These are phyloP conservation scores for Drosophila vallismaia DNA, from an alignment of 2,888 invertebrate genomes.

Conservation along the genomic window DNA sequence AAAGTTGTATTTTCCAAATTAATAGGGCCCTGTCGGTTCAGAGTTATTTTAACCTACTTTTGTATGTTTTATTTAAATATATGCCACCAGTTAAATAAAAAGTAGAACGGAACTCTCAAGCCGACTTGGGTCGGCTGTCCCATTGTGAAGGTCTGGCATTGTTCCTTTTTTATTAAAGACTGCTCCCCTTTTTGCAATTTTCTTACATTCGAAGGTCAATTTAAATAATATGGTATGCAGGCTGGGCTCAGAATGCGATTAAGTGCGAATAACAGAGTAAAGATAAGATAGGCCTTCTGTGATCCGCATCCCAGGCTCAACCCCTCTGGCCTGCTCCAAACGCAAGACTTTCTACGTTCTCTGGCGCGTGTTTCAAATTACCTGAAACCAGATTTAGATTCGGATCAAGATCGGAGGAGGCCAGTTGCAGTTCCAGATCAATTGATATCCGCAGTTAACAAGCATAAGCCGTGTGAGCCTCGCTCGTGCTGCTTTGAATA, in stretches of 20 bases:
- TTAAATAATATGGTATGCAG: conserved; percentile 43
- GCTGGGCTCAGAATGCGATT: conserved; percentile 27
- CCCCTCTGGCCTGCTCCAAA: background rate
- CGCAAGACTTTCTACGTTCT: conserved; percentile 4
- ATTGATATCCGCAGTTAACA: conserved; percentile 38
- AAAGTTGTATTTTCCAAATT: conserved; percentile 32
- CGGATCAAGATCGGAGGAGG: background rate
- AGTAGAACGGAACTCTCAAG: conserved; percentile 12
- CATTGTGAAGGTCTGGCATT: conserved; percentile 3
- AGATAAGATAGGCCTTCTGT: conserved; percentile 2
- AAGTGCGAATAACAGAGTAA: conserved; percentile 33
- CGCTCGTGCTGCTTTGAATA: conserved; percentile 44
- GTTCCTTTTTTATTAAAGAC: conserved; percentile 8
- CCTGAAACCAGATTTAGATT: conserved; percentile 9
- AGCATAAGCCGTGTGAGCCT: conserved; percentile 62
- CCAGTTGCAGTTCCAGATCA: conserved; percentile 37
- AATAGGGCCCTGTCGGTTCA: background rate
- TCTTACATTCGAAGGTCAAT: conserved; percentile 63
- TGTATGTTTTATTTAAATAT: background rate
- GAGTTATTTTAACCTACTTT: background rate
- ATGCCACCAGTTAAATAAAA: background rate
- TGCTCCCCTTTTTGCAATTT: background rate
- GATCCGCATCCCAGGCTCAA: background rate
- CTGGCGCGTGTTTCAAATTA: conserved; percentile 27
- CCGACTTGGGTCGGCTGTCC: background rate